Evolutionary conservation across 2,888 invertebrate species (phyloP).

Genomic region (Trissonchulus latispiculum): DNA sequence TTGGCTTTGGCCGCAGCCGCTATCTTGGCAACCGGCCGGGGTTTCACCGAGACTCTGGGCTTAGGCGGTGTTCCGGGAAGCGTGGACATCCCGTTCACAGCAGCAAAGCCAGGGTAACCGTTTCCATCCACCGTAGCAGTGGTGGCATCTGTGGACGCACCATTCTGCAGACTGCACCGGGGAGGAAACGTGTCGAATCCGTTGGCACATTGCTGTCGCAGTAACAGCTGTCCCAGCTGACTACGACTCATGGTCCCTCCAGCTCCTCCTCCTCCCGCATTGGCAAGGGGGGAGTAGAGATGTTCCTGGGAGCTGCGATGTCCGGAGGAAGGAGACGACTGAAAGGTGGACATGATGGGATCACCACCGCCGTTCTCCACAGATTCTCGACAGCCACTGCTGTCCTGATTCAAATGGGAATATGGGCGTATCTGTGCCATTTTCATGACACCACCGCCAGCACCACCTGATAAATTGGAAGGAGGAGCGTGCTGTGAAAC

Average conservation of each 20-base stretch:
- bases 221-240: background rate
- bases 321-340: background rate
- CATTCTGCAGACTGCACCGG: background rate
- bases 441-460: background rate
- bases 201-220: background rate
- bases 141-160: background rate
- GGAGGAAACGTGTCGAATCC: conserved; percentile 6
- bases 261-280: background rate
- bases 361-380: background rate
- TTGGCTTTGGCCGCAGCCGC: background rate
- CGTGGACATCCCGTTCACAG: no score
- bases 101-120: background rate
- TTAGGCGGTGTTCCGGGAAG: conserved; percentile 70
- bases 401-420: no score
- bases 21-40: conserved; percentile 68
- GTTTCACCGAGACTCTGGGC: conserved; percentile 67
- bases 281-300: no score
- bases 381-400: no score
- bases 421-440: background rate
- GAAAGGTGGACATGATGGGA: background rate
- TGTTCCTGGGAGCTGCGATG: no score
- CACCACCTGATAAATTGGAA: background rate
- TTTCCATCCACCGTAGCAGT: background rate
- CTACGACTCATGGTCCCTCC: background rate
- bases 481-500: background rate